Evolutionary conservation across 2,797 vertebrate genomes (phyloP), one percentile per base, ranked within the genome.

Genomic region (Amniataba percoides): DNA sequence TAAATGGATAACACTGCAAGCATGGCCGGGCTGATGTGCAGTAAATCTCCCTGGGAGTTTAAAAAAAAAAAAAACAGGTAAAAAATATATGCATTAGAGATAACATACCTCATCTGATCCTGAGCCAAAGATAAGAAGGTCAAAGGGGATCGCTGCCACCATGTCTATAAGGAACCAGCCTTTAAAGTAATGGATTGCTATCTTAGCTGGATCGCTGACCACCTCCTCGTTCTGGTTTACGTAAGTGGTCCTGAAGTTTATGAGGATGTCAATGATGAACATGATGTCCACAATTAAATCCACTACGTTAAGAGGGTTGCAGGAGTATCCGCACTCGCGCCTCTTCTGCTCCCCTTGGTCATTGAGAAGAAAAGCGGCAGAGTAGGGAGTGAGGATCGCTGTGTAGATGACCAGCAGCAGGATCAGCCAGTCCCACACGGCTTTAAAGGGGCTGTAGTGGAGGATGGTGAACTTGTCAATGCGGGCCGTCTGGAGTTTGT

Each of bases 111-210:
- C 98, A 93, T 99, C 98, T 70, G 98, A 99, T 89, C 98, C 98
- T 74, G 98, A 99, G 93, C 98, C 98, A 92, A 99, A 99, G 94
- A 99, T 99, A 78, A 99, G 97, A 88, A 99, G 96, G 95, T 99
- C 98, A 88, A 99, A 99, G 70, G 98, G 98, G 91, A 99, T 99
- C 62, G 98, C 98, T 31, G 98, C 98, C 81, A 99, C 98, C 97
- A 99, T 99, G 95, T 99, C 98, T 92, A 99, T 99, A 91, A 99
- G 97, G 95, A 99, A 99, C 98, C 98, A 99, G 95, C 98, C 98
- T 95, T 99, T 99, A 95, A 99, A 99, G 93, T 99, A 99, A 94
- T 99, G 98, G 92, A 99, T 97, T 63, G 98, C 98, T 91, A 99
- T 99, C 94, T 96, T 99, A 73, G 96, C 97, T 2, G 98, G 98